Percentiles rank a stretch among this genome's conserved stretches.
Evolutionary conservation across 2,888 invertebrate genomes (phyloP).

Genomic region (Agrotis exclamationis): DNA sequence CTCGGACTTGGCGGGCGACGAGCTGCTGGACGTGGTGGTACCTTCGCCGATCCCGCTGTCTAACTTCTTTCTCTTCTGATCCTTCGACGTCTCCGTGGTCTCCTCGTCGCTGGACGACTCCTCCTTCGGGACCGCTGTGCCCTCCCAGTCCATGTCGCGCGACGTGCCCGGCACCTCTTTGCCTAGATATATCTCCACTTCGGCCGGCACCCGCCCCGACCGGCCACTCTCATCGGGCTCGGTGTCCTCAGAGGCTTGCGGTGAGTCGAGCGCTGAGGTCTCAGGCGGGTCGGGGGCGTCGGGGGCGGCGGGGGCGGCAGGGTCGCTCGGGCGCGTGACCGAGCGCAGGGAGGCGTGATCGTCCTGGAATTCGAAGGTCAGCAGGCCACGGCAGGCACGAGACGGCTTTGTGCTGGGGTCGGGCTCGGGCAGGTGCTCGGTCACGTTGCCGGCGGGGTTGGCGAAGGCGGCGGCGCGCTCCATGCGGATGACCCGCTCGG

Average conservation of each 20-base stretch:
- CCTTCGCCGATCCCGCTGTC: conserved; percentile 92
- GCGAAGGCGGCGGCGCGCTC: conserved; percentile 24
- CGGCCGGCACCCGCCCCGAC: conserved; percentile 59
- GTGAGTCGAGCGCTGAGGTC: background rate
- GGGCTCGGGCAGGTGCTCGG: conserved; percentile 36
- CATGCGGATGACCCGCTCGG: conserved; percentile 29
- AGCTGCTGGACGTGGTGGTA: conserved; percentile 72
- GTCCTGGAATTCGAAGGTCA: conserved; percentile 73
- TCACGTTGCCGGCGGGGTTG: conserved; percentile 19
- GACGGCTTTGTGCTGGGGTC: conserved; percentile 26
- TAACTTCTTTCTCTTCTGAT: conserved; percentile 89
- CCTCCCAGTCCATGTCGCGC: conserved; percentile 69
- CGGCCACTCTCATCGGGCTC: conserved; percentile 17
- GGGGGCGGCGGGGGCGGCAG: background rate
- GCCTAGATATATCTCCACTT: conserved; percentile 74
- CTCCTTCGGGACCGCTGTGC: conserved; percentile 1
- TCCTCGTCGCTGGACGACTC: conserved; percentile 63
- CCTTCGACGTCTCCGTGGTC: conserved; percentile 51
- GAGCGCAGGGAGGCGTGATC: conserved; percentile 30
- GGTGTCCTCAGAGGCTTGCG: conserved; percentile 11
- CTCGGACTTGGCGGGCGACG: conserved; percentile 70
- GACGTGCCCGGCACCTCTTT: conserved; percentile 66
- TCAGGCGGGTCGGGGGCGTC: background rate
- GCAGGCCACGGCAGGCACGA: conserved; percentile 65
- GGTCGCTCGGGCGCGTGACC: background rate